Percentiles rank a stretch among this genome's conserved stretches.
Conservation (phyloP, 2,888 invertebrate species). For the Eumacrocentrus americanus region DNA sequence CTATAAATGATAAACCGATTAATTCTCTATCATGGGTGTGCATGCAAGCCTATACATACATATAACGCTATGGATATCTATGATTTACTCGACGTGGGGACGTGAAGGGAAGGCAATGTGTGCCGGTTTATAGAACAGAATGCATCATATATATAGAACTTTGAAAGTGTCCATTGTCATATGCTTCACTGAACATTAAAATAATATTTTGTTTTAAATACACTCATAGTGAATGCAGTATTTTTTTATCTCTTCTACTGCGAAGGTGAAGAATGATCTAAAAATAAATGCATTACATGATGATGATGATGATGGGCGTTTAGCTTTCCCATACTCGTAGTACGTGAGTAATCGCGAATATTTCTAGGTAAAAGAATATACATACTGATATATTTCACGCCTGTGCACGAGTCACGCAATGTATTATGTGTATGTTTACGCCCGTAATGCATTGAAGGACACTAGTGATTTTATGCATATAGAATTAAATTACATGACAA, state of each 20-base stretch:
- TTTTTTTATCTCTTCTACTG: not conserved
- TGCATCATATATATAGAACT: no score
- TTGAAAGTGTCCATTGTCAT: no score
- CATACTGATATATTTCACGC: slow-evolving; percentile 7
- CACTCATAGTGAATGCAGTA: no score
- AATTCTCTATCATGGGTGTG: slow-evolving; percentile 10
- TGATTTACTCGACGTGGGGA: not conserved
- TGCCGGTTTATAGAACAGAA: no score
- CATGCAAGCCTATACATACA: not conserved
- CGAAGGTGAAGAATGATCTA: not conserved
- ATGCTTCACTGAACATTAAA: not conserved
- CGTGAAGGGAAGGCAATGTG: no score
- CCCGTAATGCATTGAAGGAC: slow-evolving; percentile 1
- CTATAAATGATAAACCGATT: slow-evolving; percentile 8
- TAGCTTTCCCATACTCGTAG: no score
- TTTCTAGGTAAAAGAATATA: not conserved
- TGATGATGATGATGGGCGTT: no score
- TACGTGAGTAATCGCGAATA: slow-evolving; percentile 6
- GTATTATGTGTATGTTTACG: slow-evolving; percentile 5
- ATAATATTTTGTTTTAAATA: not conserved
- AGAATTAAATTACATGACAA: not conserved
- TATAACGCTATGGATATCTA: not conserved
- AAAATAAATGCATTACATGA: slow-evolving; percentile 8
- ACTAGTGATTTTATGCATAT: not conserved
- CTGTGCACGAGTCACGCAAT: slow-evolving; percentile 12